Base-by-base conservation (phyloP, 2,797 vertebrate species). In the Silurus lanzhouensis region DNA sequence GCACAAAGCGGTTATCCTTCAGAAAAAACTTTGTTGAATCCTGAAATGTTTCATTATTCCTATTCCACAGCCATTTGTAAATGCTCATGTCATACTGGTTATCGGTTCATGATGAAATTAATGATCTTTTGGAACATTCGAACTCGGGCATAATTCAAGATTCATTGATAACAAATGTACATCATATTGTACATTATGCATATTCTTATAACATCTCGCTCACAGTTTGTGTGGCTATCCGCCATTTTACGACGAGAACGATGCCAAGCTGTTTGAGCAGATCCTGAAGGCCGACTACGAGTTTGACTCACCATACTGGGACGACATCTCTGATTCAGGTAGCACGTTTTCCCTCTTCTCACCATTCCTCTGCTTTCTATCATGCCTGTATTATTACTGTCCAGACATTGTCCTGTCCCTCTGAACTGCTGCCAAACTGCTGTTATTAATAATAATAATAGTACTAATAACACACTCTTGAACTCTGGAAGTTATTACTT, bases 221-320 rank as follows among this genome's bases (percentile, higher is more conserved):
- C 71, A 75, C 93, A 98, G 97, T 88, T 92, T 98, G 92, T 98
- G 97, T 77, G 97, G 97, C 70, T 98, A 98, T 82, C 98, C 98
- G 2, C 98, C 98, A 0, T 99, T 99, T 93, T 99, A 99, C 0
- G 98, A 99, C 0, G 98, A 99, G 92, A 99, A 98, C 0, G 98
- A 99, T 22, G 96, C 98, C 93, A 99, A 98, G 91, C 96, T 99
- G 83, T 99, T 99, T 0, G 97, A 99, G 90, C 98, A 99, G 95
- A 99, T 99, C 90, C 91, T 99, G 89, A 97, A 96, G 92, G 98
- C 98, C 0, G 98, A 99, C 85, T 99, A 98, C 0, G 98, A 99
- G 93, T 99, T 99, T 15, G 98, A 99, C 92, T 99, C 98, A 44
- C 98, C 98, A 5, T 99, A 99, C 92, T 99, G 98, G 98, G 98